Conservation (phyloP, 2,888 invertebrate species). For the Pasiphila rectangulata region DNA sequence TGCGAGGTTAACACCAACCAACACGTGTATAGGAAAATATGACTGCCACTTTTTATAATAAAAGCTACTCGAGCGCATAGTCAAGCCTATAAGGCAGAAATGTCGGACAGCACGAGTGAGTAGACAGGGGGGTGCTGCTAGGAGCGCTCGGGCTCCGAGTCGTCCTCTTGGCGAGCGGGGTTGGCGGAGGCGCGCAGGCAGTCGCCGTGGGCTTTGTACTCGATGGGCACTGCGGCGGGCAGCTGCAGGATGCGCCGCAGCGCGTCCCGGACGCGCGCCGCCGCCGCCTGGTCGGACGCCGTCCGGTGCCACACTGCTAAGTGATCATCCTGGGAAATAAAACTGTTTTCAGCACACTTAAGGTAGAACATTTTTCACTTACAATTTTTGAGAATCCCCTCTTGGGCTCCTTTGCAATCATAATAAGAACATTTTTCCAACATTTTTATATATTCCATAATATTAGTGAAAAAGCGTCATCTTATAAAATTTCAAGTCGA, state of each 20-base stretch:
- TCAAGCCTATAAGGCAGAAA: neutral
- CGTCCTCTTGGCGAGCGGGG: constrained; percentile 32
- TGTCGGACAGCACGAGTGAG: neutral
- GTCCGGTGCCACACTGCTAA: constrained; percentile 98
- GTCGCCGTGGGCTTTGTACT: constrained; percentile 87
- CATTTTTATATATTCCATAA: too few species aligned
- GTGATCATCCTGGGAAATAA: constrained; percentile 89
- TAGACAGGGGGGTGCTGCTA: constrained; percentile 26
- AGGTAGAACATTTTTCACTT: too few species aligned
- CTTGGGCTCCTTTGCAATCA: too few species aligned
- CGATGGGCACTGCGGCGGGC: constrained; percentile 94
- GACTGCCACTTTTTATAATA: too few species aligned
- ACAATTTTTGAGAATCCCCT: too few species aligned
- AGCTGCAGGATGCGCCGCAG: constrained; percentile 96
- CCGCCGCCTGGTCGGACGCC: constrained; percentile 93
- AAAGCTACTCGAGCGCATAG: too few species aligned
- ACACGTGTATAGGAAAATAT: too few species aligned
- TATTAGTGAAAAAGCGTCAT: too few species aligned
- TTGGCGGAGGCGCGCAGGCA: constrained; percentile 57
- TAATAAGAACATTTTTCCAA: too few species aligned
- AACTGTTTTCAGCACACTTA: too few species aligned
- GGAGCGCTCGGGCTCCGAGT: constrained; percentile 26
- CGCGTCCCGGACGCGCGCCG: constrained; percentile 95
- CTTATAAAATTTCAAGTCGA: too few species aligned
- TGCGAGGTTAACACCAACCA: too few species aligned